These are phyloP conservation scores for Protonibea diacanthus DNA, from an alignment of 2,797 vertebrate genomes.

Conservation along the genomic window DNA sequence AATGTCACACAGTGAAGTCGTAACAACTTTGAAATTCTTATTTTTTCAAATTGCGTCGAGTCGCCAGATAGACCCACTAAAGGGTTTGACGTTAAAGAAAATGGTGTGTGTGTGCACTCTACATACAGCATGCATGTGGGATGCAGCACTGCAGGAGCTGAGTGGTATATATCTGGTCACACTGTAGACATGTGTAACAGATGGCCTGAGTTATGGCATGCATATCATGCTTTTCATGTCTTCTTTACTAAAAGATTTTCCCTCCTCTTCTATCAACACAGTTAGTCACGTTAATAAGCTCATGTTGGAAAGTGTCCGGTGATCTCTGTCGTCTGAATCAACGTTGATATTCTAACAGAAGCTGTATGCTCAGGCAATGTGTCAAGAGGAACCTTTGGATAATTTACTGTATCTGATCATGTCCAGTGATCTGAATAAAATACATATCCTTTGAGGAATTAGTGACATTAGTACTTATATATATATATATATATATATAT, in stretches of 20 bases:
- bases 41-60: neutral
- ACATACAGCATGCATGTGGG: conserved; percentile 51
- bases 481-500: neutral
- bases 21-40: neutral
- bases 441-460: conserved; percentile 18
- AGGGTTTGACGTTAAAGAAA: too few species aligned
- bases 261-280: conserved; percentile 32
- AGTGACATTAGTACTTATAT: conserved; percentile 34
- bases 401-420: neutral
- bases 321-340: too few species aligned
- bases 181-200: conserved; percentile 62
- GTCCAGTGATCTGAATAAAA: neutral
- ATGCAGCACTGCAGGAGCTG: conserved; percentile 50
- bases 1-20: neutral
- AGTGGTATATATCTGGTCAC: conserved; percentile 49
- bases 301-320: conserved; percentile 9
- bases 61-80: neutral
- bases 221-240: conserved; percentile 59
- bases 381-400: conserved; percentile 33
- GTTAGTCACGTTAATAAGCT: conserved; percentile 34
- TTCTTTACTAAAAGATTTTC: conserved; percentile 55
- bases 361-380: neutral
- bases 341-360: too few species aligned
- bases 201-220: conserved; percentile 60
- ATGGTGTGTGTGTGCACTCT: neutral